Conservation (phyloP, 2,888 invertebrate species). For the Tenthredo notha region DNA sequence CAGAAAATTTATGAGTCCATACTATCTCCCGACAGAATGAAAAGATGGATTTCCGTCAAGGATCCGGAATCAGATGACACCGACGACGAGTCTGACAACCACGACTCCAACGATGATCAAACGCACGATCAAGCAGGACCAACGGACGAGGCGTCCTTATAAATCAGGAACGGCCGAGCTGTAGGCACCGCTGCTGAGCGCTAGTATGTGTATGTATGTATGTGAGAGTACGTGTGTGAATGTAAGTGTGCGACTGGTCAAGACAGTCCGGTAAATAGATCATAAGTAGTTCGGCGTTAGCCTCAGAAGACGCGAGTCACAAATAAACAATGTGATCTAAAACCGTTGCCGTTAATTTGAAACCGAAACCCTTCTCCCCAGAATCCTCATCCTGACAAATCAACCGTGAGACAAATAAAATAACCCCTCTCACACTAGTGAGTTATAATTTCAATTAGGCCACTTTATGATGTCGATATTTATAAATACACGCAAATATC, state of each 20-base stretch:
- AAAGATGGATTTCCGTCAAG: slow-evolving; percentile 43
- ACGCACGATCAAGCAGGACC: neutral
- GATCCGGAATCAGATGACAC: slow-evolving; percentile 22
- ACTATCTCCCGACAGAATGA: slow-evolving; percentile 54
- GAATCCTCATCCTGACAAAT: too few relatives aligned
- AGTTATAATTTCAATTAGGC: slow-evolving; percentile 46
- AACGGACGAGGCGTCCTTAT: neutral
- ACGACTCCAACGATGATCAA: slow-evolving; percentile 18
- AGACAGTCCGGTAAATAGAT: too few relatives aligned
- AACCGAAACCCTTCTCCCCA: too few relatives aligned
- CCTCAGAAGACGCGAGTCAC: too few relatives aligned
- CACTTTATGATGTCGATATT: slow-evolving; percentile 22
- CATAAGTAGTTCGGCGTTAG: too few relatives aligned
- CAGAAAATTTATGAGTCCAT: slow-evolving; percentile 54
- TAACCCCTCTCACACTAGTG: too few relatives aligned
- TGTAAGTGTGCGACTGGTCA: too few relatives aligned
- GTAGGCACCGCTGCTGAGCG: neutral
- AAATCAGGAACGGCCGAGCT: slow-evolving; percentile 18
- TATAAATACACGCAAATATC: neutral
- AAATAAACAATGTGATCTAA: too few relatives aligned
- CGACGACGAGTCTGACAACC: slow-evolving; percentile 47
- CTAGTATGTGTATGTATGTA: neutral
- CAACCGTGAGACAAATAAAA: too few relatives aligned
- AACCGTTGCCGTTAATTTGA: too few relatives aligned
- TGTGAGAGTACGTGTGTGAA: too few relatives aligned